Evolutionary conservation across 2,888 invertebrate genomes (phyloP), one percentile per base, ranked within the genome.

Genomic region (Osedax frankpressi): DNA sequence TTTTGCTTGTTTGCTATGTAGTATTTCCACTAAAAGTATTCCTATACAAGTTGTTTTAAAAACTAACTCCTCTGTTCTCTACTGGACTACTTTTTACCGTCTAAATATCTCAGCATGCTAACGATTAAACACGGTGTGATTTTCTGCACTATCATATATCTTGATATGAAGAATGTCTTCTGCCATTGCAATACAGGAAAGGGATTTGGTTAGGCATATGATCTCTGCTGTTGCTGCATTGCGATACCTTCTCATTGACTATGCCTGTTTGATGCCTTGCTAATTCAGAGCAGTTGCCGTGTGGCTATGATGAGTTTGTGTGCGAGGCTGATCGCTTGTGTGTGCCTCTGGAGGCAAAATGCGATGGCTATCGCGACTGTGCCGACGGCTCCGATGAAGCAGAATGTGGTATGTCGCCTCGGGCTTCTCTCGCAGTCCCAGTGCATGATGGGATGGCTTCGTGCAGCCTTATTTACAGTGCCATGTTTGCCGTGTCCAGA

Each of bases 311-410:
- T 28, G 80, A 82, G 77, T 81, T 81, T 62, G 76, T 77, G 24
- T 83, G 82, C 76, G 76, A 75, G 0, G 80, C 81, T 75, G 80
- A 65, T 24, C n/a, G 24, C 65, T 65, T 65, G 65, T 65, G 65
- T 65, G 65, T 65, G 24, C 65, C 65, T 2, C 2, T 24, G 65
- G 24, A 65, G 65, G 65, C 65, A 65, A 65, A 65, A 19, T 94
- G 94, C 85, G 94, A 95, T 84, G 93, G 93, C 82, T 94, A 93
- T 82, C 93, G 94, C 81, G 96, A 97, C 83, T 98, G 97, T 82
- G 91, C 93, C 0, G 96, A 96, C 82, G 93, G 94, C 24, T 92
- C 92, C 3, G 98, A 98, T 81, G 97, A 98, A 86, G 19, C 28
- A 24, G 92, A 92, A 0, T 92, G 92, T 62, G 76, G 82, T 82